Percentiles rank a stretch among this genome's conserved stretches.
Evolutionary conservation across 1,140 invertebrate genomes (phyloP).

Genomic region (Magallana gigas): DNA sequence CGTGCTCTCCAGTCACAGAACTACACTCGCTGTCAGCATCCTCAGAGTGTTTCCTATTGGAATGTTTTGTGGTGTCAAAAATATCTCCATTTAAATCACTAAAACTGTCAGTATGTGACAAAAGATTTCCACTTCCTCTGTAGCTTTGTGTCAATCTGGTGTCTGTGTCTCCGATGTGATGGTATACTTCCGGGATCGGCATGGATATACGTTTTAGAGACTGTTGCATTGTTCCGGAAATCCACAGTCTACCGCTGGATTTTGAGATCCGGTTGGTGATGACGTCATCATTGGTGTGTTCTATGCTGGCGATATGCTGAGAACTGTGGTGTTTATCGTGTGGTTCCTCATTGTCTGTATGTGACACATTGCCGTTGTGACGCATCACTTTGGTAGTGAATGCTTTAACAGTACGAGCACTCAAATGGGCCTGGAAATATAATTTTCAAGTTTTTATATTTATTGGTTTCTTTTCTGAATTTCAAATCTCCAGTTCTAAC

Average conservation of each 20-base stretch:
- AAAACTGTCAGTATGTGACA: constrained; percentile 29
- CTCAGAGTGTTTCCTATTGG: neutral
- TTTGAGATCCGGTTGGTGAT: constrained; percentile 50
- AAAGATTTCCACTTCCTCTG: constrained; percentile 39
- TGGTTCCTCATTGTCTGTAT: constrained; percentile 25
- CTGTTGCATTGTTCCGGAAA: constrained; percentile 51
- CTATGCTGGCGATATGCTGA: constrained; percentile 34
- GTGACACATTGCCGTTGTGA: constrained; percentile 65
- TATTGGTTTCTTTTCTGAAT: too few relatives aligned
- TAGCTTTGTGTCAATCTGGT: constrained; percentile 35
- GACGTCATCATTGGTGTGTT: constrained; percentile 55
- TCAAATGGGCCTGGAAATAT: constrained; percentile 65
- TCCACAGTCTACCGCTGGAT: constrained; percentile 57
- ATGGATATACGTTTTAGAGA: constrained; percentile 52
- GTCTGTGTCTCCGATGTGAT: constrained; percentile 5
- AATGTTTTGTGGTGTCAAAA: neutral
- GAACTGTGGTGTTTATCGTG: constrained; percentile 22
- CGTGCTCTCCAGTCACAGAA: neutral
- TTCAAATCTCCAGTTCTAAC: too few relatives aligned
- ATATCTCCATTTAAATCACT: constrained; percentile 48
- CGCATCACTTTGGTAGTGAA: constrained; percentile 67
- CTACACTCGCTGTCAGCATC: neutral
- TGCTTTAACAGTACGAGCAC: constrained; percentile 66
- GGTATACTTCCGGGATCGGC: constrained; percentile 28
- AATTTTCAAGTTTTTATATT: too few relatives aligned